These are phyloP conservation scores for Amblyteles armatorius DNA, from an alignment of 2,888 invertebrate genomes.

Conservation along the genomic window DNA sequence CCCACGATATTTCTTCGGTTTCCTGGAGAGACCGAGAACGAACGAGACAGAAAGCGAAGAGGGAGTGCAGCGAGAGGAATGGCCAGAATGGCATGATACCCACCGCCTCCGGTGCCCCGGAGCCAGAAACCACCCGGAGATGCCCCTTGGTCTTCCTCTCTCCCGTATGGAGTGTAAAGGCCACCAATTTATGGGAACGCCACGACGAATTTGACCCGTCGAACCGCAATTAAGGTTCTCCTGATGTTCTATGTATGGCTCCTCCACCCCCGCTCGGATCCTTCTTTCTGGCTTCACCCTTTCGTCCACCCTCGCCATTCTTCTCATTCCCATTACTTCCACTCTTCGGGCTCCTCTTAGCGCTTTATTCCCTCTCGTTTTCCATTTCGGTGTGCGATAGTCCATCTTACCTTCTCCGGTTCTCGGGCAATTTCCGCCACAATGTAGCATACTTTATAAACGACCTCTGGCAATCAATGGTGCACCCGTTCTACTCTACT, in stretches of 20 bases:
- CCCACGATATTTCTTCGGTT: slow-evolving; percentile 71
- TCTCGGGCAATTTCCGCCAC: slow-evolving; percentile 25
- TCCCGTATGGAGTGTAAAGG: slow-evolving; percentile 64
- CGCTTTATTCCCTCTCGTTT: slow-evolving; percentile 17
- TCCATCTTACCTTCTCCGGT: slow-evolving; percentile 11
- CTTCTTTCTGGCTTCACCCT: slow-evolving; percentile 22
- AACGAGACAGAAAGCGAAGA: slow-evolving; percentile 39
- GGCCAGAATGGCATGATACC: slow-evolving; percentile 49
- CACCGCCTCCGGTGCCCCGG: slow-evolving; percentile 51
- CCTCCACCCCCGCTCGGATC: slow-evolving; percentile 32
- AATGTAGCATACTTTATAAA: slow-evolving; percentile 55
- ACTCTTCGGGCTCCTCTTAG: slow-evolving; percentile 25
- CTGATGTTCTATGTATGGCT: slow-evolving; percentile 33
- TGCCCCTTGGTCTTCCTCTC: slow-evolving; percentile 36
- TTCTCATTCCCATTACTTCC: slow-evolving; percentile 23
- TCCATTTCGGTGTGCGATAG: slow-evolving; percentile 13
- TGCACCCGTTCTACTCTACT: slow-evolving; percentile 1
- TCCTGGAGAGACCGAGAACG: slow-evolving; percentile 62
- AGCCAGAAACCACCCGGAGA: slow-evolving; percentile 49
- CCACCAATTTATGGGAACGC: slow-evolving; percentile 67
- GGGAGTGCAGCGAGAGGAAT: slow-evolving; percentile 56
- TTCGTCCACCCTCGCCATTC: slow-evolving; percentile 33
- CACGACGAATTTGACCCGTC: slow-evolving; percentile 67
- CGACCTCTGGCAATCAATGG: slow-evolving; percentile 17
- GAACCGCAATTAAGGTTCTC: slow-evolving; percentile 67